A percentile compares a stretch with the other conserved stretches of the same genome.
These are phyloP conservation scores for Eupsilia transversa DNA, from an alignment of 2,888 invertebrate species.

Conservation along the genomic window DNA sequence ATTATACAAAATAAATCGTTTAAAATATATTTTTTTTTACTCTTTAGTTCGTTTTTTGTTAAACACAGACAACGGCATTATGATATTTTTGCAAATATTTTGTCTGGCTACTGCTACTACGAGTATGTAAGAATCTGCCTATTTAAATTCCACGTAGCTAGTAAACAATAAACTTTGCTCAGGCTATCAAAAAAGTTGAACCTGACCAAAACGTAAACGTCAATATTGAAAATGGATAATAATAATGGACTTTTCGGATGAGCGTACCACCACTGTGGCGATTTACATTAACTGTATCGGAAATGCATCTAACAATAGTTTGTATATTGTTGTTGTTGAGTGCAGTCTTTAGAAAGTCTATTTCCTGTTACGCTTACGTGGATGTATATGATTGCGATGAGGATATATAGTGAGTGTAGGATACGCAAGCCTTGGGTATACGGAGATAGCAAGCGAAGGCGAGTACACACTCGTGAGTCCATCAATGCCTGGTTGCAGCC, in stretches of 20 bases:
- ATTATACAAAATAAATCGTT: no score
- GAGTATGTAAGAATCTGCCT: not conserved
- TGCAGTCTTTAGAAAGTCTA: constrained; percentile 7
- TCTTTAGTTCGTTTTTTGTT: no score
- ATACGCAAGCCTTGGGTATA: not conserved
- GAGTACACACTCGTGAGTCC: no score
- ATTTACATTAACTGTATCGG: constrained; percentile 5
- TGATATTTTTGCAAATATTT: not conserved
- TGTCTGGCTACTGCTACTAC: not conserved
- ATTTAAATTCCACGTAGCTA: not conserved
- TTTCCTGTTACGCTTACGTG: constrained; percentile 15
- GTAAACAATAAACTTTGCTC: not conserved
- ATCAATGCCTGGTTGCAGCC: no score
- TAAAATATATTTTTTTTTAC: no score
- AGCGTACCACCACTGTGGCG: not conserved
- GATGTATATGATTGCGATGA: not conserved
- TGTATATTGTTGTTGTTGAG: constrained; percentile 11
- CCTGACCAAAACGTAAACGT: not conserved
- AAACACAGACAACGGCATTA: no score
- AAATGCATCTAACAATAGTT: constrained; percentile 13
- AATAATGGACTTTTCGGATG: not conserved
- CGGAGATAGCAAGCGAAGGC: not conserved
- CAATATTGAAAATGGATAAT: not conserved
- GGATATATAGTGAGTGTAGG: not conserved
- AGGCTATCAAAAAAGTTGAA: not conserved